These are phyloP conservation scores for Polypedilum vanderplanki DNA, from an alignment of 1,140 invertebrate species.

Conservation along the genomic window DNA sequence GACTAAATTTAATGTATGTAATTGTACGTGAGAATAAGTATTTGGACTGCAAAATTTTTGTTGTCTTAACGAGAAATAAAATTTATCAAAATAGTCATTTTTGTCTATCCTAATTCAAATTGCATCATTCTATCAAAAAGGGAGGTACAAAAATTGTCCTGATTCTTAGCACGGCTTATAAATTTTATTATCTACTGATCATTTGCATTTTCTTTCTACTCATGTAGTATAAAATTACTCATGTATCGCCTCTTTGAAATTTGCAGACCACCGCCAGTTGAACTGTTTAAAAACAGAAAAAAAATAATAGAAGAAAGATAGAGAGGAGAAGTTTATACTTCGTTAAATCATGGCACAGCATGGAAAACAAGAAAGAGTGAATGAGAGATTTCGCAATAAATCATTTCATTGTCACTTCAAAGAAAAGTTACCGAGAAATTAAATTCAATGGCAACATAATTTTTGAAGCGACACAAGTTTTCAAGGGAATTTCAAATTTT, in stretches of 20 bases:
- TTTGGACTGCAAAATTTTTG: too few relatives aligned
- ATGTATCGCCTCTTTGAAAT: conserved; percentile 90
- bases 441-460: too few relatives aligned
- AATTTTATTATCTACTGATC: conserved; percentile 1
- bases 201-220: neutral
- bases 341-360: conserved; percentile 29
- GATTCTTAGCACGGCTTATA: neutral
- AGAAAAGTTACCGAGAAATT: too few relatives aligned
- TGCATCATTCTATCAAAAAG: neutral
- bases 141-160: neutral
- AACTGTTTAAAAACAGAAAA: conserved; percentile 60
- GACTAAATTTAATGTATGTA: too few relatives aligned
- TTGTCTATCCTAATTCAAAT: too few relatives aligned
- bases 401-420: too few relatives aligned
- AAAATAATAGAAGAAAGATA: conserved; percentile 41
- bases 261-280: conserved; percentile 88
- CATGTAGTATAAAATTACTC: conserved; percentile 56
- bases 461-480: too few relatives aligned
- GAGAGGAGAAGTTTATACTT: conserved; percentile 32
- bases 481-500: too few relatives aligned
- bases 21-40: too few relatives aligned
- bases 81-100: too few relatives aligned
- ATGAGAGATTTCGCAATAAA: too few relatives aligned
- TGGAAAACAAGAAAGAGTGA: neutral
- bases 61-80: too few relatives aligned